These are phyloP conservation scores for Eulacestoma nigropectus DNA, from an alignment of 2,113 vertebrate species.

Conservation along the genomic window DNA sequence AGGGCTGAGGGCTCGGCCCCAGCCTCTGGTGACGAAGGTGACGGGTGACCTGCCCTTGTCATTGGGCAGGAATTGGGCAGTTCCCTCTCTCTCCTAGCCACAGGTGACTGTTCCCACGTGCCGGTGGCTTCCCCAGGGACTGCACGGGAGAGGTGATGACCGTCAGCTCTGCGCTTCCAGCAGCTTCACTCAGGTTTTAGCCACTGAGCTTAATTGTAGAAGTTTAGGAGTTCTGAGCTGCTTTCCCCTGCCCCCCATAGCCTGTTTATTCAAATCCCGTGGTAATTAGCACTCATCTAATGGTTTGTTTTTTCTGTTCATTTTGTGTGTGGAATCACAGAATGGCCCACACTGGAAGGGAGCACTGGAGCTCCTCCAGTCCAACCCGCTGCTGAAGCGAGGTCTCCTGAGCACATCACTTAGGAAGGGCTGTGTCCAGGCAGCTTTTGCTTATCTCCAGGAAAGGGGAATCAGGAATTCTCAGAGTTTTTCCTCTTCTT, in stretches of 20 bases:
- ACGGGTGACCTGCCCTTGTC: neutral
- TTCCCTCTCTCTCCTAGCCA: neutral
- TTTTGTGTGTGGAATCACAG: neutral
- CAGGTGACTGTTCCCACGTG: rapidly evolving
- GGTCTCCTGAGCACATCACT: neutral
- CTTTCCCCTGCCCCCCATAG: neutral
- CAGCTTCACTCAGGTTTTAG: neutral
- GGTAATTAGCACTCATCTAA: neutral
- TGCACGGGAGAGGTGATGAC: neutral
- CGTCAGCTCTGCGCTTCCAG: rapidly evolving
- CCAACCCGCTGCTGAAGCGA: neutral
- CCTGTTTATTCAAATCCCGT: neutral
- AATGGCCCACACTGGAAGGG: neutral
- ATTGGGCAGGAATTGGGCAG: neutral
- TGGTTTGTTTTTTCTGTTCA: neutral
- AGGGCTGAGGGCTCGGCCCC: neutral
- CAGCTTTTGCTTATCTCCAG: neutral
- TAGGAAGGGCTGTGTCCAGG: neutral
- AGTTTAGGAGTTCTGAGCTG: neutral
- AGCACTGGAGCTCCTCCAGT: neutral
- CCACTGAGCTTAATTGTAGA: neutral
- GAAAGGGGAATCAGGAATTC: neutral
- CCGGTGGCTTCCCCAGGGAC: no score
- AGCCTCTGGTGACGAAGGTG: rapidly evolving
- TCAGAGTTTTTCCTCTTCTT: neutral